These are phyloP conservation scores for Alcis repandata DNA, from an alignment of 2,888 invertebrate genomes.

Conservation along the genomic window DNA sequence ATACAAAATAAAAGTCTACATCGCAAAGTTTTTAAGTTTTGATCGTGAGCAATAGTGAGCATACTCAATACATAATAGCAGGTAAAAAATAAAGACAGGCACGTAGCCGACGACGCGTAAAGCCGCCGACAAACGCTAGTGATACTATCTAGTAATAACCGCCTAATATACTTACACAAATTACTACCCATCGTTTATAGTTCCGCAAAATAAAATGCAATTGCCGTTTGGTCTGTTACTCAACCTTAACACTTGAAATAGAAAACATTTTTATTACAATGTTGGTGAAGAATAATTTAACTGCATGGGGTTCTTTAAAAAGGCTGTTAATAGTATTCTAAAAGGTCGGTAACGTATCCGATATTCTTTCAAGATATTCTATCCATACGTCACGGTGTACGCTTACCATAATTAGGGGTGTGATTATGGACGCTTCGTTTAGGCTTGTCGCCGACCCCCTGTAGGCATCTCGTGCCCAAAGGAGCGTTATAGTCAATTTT, in stretches of 20 bases:
- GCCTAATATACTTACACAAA: constrained; percentile 45
- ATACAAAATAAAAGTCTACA: neutral
- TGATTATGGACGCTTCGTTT: no score
- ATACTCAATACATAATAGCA: constrained; percentile 32
- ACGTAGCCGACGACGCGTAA: constrained; percentile 56
- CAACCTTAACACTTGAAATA: neutral
- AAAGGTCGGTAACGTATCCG: no score
- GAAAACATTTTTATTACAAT: no score
- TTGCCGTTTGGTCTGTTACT: constrained; percentile 19
- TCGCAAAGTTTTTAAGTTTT: neutral
- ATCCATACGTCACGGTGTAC: no score
- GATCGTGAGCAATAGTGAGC: neutral
- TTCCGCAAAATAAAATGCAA: constrained; percentile 41
- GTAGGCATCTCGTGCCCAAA: no score
- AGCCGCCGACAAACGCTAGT: constrained; percentile 48
- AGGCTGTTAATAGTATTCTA: no score
- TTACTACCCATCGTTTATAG: constrained; percentile 38
- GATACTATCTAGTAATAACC: constrained; percentile 57
- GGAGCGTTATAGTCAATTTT: no score
- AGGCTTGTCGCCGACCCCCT: no score
- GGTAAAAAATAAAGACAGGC: constrained; percentile 43
- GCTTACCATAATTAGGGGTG: no score
- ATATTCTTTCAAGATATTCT: no score
- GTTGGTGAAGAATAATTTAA: no score
- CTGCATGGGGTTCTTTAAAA: no score